These are phyloP conservation scores for Dinothrombium tinctorium DNA, from an alignment of 1,140 invertebrate species.

Conservation along the genomic window DNA sequence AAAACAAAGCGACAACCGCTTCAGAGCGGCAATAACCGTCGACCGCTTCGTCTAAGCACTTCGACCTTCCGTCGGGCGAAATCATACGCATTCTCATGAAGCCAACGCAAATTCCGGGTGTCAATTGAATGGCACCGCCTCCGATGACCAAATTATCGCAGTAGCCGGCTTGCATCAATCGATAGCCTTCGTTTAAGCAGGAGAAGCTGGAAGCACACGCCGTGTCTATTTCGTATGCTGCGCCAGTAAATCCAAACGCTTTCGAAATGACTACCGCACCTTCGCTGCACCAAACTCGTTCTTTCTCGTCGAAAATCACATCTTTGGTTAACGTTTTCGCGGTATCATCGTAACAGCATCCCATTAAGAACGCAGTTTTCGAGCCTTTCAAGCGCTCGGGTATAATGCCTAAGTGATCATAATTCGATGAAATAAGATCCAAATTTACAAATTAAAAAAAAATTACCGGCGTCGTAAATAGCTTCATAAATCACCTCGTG, in stretches of 20 bases:
- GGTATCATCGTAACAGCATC: no score
- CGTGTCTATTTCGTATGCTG: constrained; percentile 38
- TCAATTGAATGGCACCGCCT: constrained; percentile 47
- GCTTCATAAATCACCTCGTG: constrained; percentile 81
- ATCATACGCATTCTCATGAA: neutral
- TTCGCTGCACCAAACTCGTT: constrained; percentile 51
- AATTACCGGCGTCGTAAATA: constrained; percentile 65
- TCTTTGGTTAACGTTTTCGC: constrained; percentile 35
- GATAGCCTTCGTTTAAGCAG: neutral
- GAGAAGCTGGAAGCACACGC: neutral
- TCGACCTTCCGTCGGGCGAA: neutral
- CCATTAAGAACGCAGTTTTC: constrained; percentile 71
- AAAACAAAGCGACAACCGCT: neutral
- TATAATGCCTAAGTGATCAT: constrained; percentile 27
- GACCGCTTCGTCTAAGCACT: constrained; percentile 24
- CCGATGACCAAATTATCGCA: constrained; percentile 8
- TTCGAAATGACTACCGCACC: constrained; percentile 84
- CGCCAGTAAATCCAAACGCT: constrained; percentile 70
- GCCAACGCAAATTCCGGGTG: constrained; percentile 26
- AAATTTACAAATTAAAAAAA: neutral
- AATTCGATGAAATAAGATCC: neutral
- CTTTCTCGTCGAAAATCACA: neutral
- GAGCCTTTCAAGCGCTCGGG: constrained; percentile 24
- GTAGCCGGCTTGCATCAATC: neutral
- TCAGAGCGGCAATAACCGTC: neutral